These are phyloP conservation scores for Lacerta viridis DNA, from an alignment of 2,797 vertebrate genomes.

Conservation along the genomic window DNA sequence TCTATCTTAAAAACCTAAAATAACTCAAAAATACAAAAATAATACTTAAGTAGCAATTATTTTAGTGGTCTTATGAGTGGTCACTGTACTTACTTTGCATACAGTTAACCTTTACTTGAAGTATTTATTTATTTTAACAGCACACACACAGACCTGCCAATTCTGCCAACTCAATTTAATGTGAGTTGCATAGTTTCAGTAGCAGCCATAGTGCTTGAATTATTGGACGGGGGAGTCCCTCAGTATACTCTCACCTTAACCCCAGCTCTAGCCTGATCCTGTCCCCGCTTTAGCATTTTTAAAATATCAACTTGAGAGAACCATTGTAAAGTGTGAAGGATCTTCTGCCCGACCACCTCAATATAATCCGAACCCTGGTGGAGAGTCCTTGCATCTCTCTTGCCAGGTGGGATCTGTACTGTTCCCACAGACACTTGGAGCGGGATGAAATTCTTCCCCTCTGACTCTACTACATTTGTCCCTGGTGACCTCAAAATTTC, in stretches of 20 bases:
- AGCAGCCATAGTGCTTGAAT: background rate
- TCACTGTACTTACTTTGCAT: background rate
- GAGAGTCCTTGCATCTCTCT: background rate
- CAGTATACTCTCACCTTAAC: background rate
- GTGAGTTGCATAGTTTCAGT: background rate
- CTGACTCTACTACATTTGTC: slow-evolving; percentile 71
- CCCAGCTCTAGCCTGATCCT: background rate
- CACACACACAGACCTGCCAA: too few species aligned
- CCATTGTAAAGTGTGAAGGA: background rate
- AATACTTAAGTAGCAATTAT: background rate
- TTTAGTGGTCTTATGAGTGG: background rate
- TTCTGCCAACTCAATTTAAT: background rate
- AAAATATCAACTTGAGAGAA: background rate
- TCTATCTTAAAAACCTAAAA: background rate
- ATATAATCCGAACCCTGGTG: background rate
- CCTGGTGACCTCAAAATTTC: slow-evolving; percentile 73
- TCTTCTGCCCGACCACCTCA: background rate
- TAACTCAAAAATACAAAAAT: background rate
- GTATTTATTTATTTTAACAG: too few species aligned
- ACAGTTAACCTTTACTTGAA: background rate
- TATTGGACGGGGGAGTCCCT: background rate
- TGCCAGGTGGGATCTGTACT: slow-evolving; percentile 21
- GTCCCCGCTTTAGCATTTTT: background rate
- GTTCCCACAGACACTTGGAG: background rate
- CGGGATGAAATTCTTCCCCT: slow-evolving; percentile 65